phyloP scores from a whole-genome alignment of 2,113 vertebrate species.

The Chloropsis hardwickii region DNA sequence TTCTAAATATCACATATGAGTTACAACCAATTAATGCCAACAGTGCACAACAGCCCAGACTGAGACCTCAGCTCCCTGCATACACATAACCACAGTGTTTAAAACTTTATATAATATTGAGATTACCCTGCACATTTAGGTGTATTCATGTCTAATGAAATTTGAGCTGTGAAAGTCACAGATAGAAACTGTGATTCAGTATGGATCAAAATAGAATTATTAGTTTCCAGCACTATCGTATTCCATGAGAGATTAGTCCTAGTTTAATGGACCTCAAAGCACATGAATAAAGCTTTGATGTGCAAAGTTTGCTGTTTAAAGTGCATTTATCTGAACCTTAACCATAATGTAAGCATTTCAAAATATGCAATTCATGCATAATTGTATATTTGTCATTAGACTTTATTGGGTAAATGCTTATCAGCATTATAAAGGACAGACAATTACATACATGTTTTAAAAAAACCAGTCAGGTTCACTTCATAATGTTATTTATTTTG shows the following conservation, averaged over 20 bases:
- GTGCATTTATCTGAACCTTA: not conserved
- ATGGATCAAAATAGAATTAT: not conserved
- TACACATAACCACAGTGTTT: not conserved
- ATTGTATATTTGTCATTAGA: not conserved
- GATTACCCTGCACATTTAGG: not conserved
- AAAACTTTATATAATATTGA: not conserved
- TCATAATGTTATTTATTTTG: not conserved
- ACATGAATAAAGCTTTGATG: not conserved
- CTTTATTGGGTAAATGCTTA: not conserved
- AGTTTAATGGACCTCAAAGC: not conserved
- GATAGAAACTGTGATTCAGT: not conserved
- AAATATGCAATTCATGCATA: not conserved
- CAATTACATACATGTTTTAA: not conserved
- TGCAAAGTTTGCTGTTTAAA: not conserved
- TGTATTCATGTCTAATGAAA: not conserved
- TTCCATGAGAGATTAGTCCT: not conserved
- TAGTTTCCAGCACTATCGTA: not conserved
- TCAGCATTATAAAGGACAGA: not conserved
- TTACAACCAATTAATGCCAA: not conserved
- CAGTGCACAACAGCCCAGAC: not conserved
- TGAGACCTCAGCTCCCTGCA: not conserved
- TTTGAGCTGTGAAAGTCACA: not conserved
- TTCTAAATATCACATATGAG: not conserved
- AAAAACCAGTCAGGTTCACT: not conserved
- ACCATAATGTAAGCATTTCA: not conserved